Base-by-base conservation (phyloP, 2,888 invertebrate species). In the Lottia gigantea region DNA sequence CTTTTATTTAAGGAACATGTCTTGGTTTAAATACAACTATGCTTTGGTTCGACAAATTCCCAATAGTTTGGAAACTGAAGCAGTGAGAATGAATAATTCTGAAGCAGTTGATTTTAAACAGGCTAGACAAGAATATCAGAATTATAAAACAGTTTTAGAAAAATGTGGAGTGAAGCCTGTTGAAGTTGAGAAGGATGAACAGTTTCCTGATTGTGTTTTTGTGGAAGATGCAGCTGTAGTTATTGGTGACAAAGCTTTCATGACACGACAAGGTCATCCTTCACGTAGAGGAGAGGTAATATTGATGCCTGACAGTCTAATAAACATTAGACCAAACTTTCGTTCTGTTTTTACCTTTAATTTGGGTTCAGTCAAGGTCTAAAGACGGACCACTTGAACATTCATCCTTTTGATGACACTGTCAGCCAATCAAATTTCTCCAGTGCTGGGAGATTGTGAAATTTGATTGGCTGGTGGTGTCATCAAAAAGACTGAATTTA, bases 171-270 rank as follows among this genome's bases (percentile, higher is more conserved):
- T 86, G n/a, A 95, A 96, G 87, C 95, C 97, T 11, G 92, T 96
- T 68, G 96, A 96, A 89, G 90, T 97, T 81, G 94, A 95, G 62
- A 93, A 94, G n/a, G 94, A 96, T 82, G 94, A 95, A 82, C 91
- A 91, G 46, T 91, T 94, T 73, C 95, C 95, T 0, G 93, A 94
- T 75, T 94, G 94, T 84, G 92, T 93, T 46, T 93, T 95, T 85
- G 93, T 97, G 55, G 96, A 97, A 88, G 95, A 96, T 88, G 91
- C 94, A 61, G 95, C 95, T 3, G 92, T 97, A 40, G 92, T 96
- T 70, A 95, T 95, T 87, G 96, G 97, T 89, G 96, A 96, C 26
- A 95, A 95, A 19, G 97, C 95, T 0, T 91, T 98, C 15, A 92
- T 98, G 71, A 83, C 83, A 46, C 92, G 92, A 80, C 95, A 95